phyloP scores from a whole-genome alignment of 2,113 vertebrate species.

The Burhinus bistriatus region DNA sequence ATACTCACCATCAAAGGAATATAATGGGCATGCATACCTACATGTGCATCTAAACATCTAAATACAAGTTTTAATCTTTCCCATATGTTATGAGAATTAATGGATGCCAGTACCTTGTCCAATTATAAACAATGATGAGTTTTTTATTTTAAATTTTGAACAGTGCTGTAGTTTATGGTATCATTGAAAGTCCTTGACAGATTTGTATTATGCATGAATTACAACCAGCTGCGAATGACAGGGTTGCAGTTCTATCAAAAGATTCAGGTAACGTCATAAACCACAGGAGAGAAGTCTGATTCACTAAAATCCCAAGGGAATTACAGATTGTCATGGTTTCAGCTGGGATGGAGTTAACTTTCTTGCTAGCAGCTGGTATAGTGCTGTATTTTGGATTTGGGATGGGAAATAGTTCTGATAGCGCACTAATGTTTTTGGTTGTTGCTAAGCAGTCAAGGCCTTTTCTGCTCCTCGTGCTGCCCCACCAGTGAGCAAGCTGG shows the following conservation, averaged over 20 bases:
- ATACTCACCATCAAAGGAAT: not conserved
- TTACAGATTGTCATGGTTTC: not conserved
- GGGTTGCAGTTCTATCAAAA: not conserved
- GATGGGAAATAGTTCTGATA: not conserved
- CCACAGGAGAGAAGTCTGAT: not conserved
- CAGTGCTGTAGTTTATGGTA: not conserved
- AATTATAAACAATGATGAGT: not conserved
- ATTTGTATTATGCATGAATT: not conserved
- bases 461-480: not conserved
- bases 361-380: not conserved
- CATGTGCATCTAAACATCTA: not conserved
- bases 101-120: not conserved
- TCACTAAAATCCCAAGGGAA: not conserved
- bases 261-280: not conserved
- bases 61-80: not conserved
- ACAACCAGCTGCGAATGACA: not conserved
- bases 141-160: not conserved
- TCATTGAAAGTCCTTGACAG: not conserved
- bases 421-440: not conserved
- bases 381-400: not conserved
- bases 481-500: not conserved
- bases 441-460: not conserved
- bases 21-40: not conserved
- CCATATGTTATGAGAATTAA: not conserved
- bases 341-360: not conserved